Evolutionary conservation across 2,797 vertebrate genomes (phyloP).

Genomic region (Gila robusta): DNA sequence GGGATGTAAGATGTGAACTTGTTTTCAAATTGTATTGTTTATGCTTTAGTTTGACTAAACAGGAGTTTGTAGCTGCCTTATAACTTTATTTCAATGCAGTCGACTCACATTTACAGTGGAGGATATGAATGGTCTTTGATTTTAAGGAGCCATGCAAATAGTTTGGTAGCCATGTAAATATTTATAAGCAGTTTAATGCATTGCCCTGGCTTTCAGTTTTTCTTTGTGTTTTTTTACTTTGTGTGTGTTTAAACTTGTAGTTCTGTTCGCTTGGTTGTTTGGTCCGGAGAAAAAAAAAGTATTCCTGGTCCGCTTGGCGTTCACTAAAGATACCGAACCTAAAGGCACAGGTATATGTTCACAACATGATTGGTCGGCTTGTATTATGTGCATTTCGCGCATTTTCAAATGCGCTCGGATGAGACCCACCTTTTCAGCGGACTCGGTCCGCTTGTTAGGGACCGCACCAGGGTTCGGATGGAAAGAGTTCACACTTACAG

Average conservation of each 20-base stretch:
- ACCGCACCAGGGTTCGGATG: no score
- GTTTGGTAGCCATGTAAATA: not conserved
- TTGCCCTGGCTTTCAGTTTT: not conserved
- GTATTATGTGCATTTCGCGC: not conserved
- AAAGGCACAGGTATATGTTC: no score
- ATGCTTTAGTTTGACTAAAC: not conserved
- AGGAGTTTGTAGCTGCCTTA: not conserved
- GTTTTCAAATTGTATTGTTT: conserved; percentile 16
- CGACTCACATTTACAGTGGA: not conserved
- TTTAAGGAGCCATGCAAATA: not conserved
- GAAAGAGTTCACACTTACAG: no score
- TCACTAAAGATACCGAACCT: not conserved
- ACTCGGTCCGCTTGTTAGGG: no score
- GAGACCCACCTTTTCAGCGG: no score
- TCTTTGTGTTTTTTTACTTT: not conserved
- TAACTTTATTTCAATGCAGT: not conserved
- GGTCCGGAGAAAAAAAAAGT: not conserved
- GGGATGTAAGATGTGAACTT: not conserved
- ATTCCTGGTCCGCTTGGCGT: not conserved
- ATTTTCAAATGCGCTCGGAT: no score
- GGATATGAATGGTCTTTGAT: not conserved
- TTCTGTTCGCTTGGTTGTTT: no score
- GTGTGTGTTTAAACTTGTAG: not conserved
- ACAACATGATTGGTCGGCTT: not conserved
- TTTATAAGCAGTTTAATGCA: not conserved